Evolutionary conservation across 2,113 vertebrate genomes (phyloP).

Genomic region (Pelodiscus sinensis): DNA sequence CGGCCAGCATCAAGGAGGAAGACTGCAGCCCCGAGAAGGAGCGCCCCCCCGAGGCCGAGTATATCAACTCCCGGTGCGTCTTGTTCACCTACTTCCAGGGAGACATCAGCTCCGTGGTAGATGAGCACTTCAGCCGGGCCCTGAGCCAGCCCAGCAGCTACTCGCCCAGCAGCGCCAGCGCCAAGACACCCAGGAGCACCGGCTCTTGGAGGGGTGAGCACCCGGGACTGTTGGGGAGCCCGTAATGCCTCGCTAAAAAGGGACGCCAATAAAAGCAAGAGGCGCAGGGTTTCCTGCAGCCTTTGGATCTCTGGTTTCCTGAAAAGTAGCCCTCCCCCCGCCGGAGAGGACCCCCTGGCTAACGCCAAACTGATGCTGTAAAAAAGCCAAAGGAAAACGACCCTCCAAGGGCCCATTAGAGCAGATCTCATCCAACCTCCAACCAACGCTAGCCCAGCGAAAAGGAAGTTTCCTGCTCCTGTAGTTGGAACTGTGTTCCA

Average conservation of each 20-base stretch:
- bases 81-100: slow-evolving; percentile 99
- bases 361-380: not conserved
- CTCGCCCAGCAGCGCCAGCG: slow-evolving; percentile 75
- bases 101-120: slow-evolving; percentile 96
- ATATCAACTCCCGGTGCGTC: slow-evolving; percentile 94
- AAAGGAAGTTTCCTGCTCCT: not conserved
- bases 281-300: not conserved
- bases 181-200: slow-evolving; percentile 78
- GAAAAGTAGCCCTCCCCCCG: not conserved
- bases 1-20: slow-evolving; percentile 90
- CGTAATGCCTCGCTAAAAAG: not conserved
- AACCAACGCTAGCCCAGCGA: not conserved
- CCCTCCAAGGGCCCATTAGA: not conserved
- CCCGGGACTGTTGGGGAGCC: not conserved
- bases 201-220: slow-evolving; percentile 84
- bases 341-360: not conserved
- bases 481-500: not conserved
- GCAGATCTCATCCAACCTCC: not conserved
- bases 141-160: slow-evolving; percentile 90
- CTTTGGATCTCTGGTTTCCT: not conserved
- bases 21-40: slow-evolving; percentile 92
- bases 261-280: not conserved
- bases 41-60: slow-evolving; percentile 93
- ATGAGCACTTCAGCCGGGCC: slow-evolving; percentile 97
- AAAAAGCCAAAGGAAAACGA: not conserved